Conservation (phyloP, 2,113 vertebrate genomes). For the Panurus biarmicus region DNA sequence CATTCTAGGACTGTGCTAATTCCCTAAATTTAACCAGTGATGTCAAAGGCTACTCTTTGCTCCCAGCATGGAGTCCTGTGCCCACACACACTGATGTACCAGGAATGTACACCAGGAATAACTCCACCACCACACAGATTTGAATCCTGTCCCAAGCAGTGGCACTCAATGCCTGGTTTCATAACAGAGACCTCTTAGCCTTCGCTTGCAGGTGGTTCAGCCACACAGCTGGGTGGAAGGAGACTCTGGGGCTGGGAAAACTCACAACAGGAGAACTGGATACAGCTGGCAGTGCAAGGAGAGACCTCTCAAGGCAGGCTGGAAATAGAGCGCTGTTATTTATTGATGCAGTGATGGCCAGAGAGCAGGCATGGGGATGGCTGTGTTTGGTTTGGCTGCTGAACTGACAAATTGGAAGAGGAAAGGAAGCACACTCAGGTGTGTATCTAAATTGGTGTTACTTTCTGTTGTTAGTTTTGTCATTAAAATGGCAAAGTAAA, state of each 20-base stretch:
- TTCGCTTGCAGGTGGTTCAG: not conserved
- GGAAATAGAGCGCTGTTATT: not conserved
- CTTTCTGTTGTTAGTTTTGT: not conserved
- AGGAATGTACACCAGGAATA: slow-evolving; percentile 1
- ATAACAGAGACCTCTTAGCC: not conserved
- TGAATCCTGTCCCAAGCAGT: not conserved
- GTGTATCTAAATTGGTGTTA: not conserved
- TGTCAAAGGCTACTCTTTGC: slow-evolving; percentile 14
- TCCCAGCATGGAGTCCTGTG: not conserved
- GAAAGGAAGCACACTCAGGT: not conserved
- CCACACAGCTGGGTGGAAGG: not conserved
- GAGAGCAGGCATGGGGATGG: not conserved
- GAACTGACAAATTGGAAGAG: not conserved
- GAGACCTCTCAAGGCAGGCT: not conserved
- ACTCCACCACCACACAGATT: not conserved
- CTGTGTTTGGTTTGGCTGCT: slow-evolving; percentile 1
- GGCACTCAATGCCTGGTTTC: rapidly evolving
- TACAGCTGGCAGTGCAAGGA: not conserved
- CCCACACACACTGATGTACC: not conserved
- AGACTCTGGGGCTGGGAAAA: not conserved
- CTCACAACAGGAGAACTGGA: not conserved
- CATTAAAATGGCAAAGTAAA: not conserved
- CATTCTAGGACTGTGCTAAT: not conserved
- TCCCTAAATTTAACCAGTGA: slow-evolving; percentile 19
- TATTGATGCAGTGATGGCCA: not conserved